These are phyloP conservation scores for Meandrina meandrites DNA, from an alignment of 92 coral and sea anemone species.

Conservation along the genomic window DNA sequence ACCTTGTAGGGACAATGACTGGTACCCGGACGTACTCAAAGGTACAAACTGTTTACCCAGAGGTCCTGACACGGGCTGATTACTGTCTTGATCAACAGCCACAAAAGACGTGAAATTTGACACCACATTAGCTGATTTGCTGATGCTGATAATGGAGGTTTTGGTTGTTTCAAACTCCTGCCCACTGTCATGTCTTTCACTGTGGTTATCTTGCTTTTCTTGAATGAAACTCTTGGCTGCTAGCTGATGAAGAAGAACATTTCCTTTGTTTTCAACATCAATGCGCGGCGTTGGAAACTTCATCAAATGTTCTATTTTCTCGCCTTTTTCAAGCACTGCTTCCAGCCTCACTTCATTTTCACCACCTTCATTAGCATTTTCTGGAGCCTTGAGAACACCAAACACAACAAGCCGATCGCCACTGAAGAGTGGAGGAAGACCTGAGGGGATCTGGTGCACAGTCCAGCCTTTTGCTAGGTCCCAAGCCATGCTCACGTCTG, in stretches of 20 bases:
- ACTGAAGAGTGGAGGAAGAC: conserved; percentile 63
- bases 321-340: background rate
- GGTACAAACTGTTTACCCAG: conserved; percentile 14
- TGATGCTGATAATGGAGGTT: conserved; percentile 56
- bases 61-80: conserved; percentile 41
- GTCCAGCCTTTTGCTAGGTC: conserved; percentile 59
- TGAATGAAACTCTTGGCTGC: conserved; percentile 78
- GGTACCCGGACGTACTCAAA: too few species aligned
- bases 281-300: background rate
- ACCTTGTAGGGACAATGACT: too few species aligned
- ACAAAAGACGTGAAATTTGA: conserved; percentile 80
- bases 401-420: conserved; percentile 44
- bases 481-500: conserved; percentile 67
- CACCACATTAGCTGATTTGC: conserved; percentile 73
- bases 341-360: background rate
- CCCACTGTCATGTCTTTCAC: conserved; percentile 8
- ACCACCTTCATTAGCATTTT: background rate
- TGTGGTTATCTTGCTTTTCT: conserved; percentile 47
- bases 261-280: background rate
- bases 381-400: conserved; percentile 16
- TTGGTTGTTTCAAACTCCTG: conserved; percentile 13
- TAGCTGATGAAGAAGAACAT: conserved; percentile 38
- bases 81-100: conserved; percentile 67
- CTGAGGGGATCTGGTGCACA: conserved; percentile 61
- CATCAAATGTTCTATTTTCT: background rate